Conservation (phyloP, 2,888 invertebrate genomes). For the Sinopyrophorus schimmeli region DNA sequence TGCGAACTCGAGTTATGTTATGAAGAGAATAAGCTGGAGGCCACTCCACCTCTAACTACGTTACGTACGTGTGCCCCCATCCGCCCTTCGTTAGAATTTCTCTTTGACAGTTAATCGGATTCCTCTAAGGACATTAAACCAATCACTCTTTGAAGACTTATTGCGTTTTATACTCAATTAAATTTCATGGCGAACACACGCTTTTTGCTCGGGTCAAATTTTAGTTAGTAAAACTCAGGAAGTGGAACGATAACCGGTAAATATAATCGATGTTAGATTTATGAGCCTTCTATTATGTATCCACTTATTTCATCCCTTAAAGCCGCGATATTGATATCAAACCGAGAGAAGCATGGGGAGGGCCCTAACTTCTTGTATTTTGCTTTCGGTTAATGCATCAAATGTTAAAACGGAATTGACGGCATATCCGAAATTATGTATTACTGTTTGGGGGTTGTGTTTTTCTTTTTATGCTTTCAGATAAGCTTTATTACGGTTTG, state of each 20-base stretch:
- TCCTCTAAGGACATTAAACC: constrained; percentile 16
- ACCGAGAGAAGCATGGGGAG: too few species aligned
- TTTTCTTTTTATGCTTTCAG: too few species aligned
- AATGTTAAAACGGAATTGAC: too few species aligned
- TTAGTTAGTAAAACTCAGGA: constrained; percentile 4
- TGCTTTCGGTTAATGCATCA: too few species aligned
- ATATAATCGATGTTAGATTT: constrained; percentile 18
- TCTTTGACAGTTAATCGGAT: constrained; percentile 14
- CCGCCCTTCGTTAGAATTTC: neutral
- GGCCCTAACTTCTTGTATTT: too few species aligned
- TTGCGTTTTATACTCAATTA: constrained; percentile 23
- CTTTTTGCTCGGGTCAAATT: constrained; percentile 3
- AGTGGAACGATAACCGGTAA: constrained; percentile 18
- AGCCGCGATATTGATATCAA: too few species aligned
- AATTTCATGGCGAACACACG: constrained; percentile 15
- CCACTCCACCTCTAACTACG: neutral
- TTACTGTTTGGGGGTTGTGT: too few species aligned
- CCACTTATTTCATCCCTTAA: constrained; percentile 19
- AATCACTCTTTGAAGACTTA: constrained; percentile 21
- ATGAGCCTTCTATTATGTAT: constrained; percentile 16
- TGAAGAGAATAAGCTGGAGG: constrained; percentile 6
- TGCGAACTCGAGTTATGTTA: constrained; percentile 21
- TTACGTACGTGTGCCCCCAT: too few species aligned
- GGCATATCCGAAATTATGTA: too few species aligned
- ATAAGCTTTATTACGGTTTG: too few species aligned